Base-by-base conservation (phyloP, 2,797 vertebrate species). In the Aphelocoma californica region DNA sequence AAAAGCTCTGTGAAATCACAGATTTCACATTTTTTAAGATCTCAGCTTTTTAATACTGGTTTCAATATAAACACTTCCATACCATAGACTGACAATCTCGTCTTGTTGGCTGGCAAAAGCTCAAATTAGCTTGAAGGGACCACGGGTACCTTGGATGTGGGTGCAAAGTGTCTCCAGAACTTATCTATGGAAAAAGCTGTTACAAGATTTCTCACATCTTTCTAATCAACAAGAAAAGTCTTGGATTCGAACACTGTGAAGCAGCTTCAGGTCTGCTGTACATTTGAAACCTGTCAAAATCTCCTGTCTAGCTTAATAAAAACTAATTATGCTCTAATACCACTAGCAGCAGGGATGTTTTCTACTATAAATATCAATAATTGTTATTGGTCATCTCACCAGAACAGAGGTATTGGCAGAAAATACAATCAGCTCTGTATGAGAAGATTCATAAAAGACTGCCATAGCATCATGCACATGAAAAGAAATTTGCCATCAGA, bases 21-120 rank as follows among this genome's bases (percentile, higher is more conserved):
- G 24, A 51, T 45, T 45, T 72, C 16, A 12, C 1, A 1, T 40
- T 32, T 69, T 57, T 48, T 6, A 32, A 44, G 6, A 24, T 31
- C 1, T 38, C 10, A 34, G 4, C 1, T 7, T 9, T 34, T n/a
- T 44, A 40, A 10, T 0, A 1, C 44, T 69, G 3, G 60, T 86
- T 83, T 45, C 12, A 23, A 2, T 31, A n/a, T 8, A 80, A 80
- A 3, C 8, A 16, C 12, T 65, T 70, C 12, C 9, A n/a, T n/a
- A 29, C 3, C 23, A 61, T 61, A 48, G 2, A 72, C 4, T 50
- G 21, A 24, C 5, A 64, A 38, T 7, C 12, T 28, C 4, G 1
- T 19, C 12, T 60, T 61, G 6, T 17, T 78, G 29, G 9, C 19
- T 78, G 29, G 9, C 6, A 70, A 89, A 69, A 78, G 1, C 8